Evolutionary conservation across 2,888 invertebrate genomes (phyloP).

Genomic region (Psylliodes chrysocephalus): DNA sequence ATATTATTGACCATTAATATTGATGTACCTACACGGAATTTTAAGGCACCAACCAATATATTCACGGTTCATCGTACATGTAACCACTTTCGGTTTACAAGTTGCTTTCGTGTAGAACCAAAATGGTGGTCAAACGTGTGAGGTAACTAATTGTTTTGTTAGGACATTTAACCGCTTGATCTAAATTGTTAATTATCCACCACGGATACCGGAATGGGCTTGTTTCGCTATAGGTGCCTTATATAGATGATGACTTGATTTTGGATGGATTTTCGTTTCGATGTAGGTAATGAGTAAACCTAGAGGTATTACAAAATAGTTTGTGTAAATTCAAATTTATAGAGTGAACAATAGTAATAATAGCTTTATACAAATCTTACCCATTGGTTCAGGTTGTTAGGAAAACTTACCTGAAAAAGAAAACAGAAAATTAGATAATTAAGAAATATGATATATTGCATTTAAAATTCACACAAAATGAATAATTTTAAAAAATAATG

Average conservation of each 20-base stretch:
- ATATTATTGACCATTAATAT: no score
- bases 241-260: conserved; percentile 2
- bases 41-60: no score
- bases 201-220: neutral
- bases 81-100: neutral
- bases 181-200: conserved; percentile 19
- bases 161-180: conserved; percentile 5
- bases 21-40: no score
- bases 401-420: conserved; percentile 24
- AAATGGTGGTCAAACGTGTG: conserved; percentile 11
- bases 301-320: neutral
- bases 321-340: neutral
- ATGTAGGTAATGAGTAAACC: no score
- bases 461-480: no score
- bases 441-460: no score
- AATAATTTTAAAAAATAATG: no score
- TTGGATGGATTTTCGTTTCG: neutral
- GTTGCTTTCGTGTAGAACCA: neutral
- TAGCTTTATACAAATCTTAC: conserved; percentile 5
- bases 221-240: neutral
- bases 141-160: conserved; percentile 28
- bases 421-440: neutral
- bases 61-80: neutral
- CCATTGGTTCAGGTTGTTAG: neutral
- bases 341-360: neutral